A percentile compares a stretch with the other conserved stretches of the same genome.
phyloP scores from a whole-genome alignment of 2,113 vertebrate genomes.

The Sceloporus tristichus region DNA sequence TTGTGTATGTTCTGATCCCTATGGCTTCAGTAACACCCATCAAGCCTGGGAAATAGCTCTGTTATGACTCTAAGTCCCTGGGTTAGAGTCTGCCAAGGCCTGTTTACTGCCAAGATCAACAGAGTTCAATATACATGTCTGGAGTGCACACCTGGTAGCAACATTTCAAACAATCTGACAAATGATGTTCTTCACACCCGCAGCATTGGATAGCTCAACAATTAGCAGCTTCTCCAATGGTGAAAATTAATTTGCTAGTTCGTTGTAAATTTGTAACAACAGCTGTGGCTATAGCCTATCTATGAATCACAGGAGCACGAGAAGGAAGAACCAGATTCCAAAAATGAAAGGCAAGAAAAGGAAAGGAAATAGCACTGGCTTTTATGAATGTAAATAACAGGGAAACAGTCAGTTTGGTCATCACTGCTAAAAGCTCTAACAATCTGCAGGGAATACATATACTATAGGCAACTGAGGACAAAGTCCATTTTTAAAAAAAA shows the following conservation, averaged over 20 bases:
- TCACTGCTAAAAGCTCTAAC: background rate
- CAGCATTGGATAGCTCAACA: constrained; percentile 65
- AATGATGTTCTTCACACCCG: constrained; percentile 64
- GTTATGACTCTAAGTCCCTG: background rate
- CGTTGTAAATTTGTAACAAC: constrained; percentile 32
- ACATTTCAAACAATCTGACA: constrained; percentile 61
- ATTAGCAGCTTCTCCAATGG: constrained; percentile 74
- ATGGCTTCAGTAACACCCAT: background rate
- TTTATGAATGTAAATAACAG: background rate
- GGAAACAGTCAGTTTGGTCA: background rate
- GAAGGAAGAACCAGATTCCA: no score
- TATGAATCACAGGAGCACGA: background rate
- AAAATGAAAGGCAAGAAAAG: background rate
- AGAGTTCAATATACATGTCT: background rate
- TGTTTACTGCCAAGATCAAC: no score
- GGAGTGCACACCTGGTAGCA: background rate
- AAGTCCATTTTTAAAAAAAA: background rate
- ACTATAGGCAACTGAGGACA: background rate
- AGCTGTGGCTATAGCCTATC: constrained; percentile 7
- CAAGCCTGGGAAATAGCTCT: background rate
- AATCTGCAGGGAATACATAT: background rate
- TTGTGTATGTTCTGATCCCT: background rate
- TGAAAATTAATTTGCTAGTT: constrained; percentile 73
- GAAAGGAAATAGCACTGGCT: background rate
- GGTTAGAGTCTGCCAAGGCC: no score